Evolutionary conservation across 2,797 vertebrate species (phyloP).

Genomic region (Pseudocheirus occidentalis): DNA sequence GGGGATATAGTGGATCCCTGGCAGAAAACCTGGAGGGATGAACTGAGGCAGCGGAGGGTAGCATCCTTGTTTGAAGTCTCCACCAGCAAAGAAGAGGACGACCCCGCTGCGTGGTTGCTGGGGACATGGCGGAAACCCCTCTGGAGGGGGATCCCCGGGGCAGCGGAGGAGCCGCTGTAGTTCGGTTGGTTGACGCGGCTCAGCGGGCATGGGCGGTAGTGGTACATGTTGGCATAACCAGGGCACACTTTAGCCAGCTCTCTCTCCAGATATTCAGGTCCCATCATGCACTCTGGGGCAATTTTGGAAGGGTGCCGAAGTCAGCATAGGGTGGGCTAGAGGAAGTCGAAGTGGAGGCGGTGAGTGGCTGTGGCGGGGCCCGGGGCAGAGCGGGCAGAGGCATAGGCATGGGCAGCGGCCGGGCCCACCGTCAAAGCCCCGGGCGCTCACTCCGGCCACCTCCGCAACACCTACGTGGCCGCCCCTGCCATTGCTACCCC

Average conservation of each 20-base stretch:
- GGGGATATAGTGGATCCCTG: conserved; percentile 83
- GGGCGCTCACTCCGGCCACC: no score
- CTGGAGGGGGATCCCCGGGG: conserved; percentile 77
- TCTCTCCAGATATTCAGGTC: conserved; percentile 81
- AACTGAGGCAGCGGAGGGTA: conserved; percentile 73
- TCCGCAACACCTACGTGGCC: no score
- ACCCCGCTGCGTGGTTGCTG: conserved; percentile 71
- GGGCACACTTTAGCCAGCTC: conserved; percentile 81
- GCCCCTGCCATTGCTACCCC: no score
- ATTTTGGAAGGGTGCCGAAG: conserved; percentile 63
- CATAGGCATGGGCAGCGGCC: no score
- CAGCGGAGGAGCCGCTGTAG: conserved; percentile 70
- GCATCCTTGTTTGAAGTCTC: conserved; percentile 80
- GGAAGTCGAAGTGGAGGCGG: no score
- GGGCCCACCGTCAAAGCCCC: no score
- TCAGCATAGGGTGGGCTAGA: no score
- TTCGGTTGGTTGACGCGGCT: conserved; percentile 78
- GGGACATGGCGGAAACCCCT: conserved; percentile 77
- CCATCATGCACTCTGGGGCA: conserved; percentile 72
- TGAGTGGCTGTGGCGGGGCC: no score
- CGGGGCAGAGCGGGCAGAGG: no score
- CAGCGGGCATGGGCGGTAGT: conserved; percentile 80
- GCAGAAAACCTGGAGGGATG: conserved; percentile 81
- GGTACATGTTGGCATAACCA: conserved; percentile 76
- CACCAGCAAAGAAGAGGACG: conserved; percentile 73